A percentile compares a stretch with the other conserved stretches of the same genome.
Evolutionary conservation across 2,113 vertebrate species (phyloP).

Genomic region (Spea multiplicata): DNA sequence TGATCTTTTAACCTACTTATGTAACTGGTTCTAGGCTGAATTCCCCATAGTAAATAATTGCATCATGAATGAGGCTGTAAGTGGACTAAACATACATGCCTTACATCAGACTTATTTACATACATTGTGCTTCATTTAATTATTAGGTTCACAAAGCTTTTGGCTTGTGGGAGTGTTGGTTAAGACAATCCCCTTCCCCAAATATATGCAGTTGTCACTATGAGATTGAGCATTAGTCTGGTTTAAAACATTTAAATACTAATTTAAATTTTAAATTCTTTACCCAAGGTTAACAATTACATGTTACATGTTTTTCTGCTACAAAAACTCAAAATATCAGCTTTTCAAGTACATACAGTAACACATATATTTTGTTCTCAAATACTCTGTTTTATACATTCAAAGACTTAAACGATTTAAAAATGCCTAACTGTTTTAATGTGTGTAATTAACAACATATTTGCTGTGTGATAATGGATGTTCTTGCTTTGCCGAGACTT

Average conservation of each 20-base stretch:
- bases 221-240: too few species aligned
- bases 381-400: conserved; percentile 22
- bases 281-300: too few species aligned
- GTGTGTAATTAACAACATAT: conserved; percentile 32
- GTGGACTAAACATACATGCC: neutral
- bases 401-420: conserved; percentile 1
- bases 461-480: conserved; percentile 50
- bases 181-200: neutral
- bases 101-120: neutral
- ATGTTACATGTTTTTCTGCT: too few species aligned
- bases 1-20: too few species aligned
- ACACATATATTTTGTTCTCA: neutral
- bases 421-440: conserved; percentile 19
- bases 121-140: neutral
- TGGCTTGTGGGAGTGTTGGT: neutral
- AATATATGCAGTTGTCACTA: neutral
- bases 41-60: too few species aligned
- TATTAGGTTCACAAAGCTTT: neutral
- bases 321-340: neutral
- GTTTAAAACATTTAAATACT: too few species aligned
- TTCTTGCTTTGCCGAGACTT: conserved; percentile 15
- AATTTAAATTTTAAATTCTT: too few species aligned
- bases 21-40: too few species aligned
- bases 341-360: neutral
- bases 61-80: neutral